These are phyloP conservation scores for Phymatocera aterrima DNA, from an alignment of 2,888 invertebrate species.

Conservation along the genomic window DNA sequence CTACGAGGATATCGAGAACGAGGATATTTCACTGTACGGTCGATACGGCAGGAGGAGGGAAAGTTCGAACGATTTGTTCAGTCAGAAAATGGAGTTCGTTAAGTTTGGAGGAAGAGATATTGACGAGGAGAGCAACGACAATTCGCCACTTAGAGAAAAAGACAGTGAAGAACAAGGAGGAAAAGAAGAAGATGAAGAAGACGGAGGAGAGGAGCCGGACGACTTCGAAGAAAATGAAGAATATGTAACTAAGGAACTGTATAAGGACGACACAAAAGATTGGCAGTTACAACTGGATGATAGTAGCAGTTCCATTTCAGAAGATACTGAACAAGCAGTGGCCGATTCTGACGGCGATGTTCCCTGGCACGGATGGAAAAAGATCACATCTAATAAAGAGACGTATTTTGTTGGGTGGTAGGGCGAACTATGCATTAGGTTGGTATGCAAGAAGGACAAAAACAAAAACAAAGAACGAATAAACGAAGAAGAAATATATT, in stretches of 20 bases:
- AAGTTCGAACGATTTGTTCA: background rate
- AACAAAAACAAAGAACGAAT: no score
- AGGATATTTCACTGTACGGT: conserved; percentile 53
- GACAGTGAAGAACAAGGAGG: background rate
- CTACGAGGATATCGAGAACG: conserved; percentile 70
- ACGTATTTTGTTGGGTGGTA: conserved; percentile 67
- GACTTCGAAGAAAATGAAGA: background rate
- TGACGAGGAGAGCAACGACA: conserved; percentile 3
- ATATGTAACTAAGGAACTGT: background rate
- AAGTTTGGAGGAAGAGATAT: background rate
- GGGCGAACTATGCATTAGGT: conserved; percentile 39
- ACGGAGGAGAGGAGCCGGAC: conserved; percentile 20
- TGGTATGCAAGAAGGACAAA: no score
- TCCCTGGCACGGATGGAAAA: conserved; percentile 70
- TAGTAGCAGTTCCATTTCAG: conserved; percentile 22
- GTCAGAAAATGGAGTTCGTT: conserved; percentile 7
- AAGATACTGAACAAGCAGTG: background rate
- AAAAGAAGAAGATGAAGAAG: conserved; percentile 12
- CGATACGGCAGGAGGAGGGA: background rate
- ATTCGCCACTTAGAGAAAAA: background rate
- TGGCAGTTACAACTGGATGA: conserved; percentile 24
- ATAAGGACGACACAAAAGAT: background rate
- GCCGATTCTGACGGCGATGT: conserved; percentile 57
- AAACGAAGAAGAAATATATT: background rate
- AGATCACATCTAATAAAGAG: conserved; percentile 60